phyloP scores from a whole-genome alignment of 2,888 invertebrate species.

The Rotaria magnacalcarata region DNA sequence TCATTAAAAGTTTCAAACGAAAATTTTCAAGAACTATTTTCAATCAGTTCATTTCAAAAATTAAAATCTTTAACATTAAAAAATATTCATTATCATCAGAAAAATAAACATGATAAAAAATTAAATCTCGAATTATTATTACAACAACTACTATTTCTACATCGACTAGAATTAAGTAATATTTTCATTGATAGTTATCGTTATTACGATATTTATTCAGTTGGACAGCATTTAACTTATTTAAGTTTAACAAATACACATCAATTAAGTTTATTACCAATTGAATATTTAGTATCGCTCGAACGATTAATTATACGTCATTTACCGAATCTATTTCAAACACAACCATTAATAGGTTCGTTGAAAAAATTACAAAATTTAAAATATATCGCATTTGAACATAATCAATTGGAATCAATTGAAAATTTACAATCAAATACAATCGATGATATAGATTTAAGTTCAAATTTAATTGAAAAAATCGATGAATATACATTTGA shows the following conservation, averaged over 20 bases:
- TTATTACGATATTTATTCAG: not conserved
- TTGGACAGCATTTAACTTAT: constrained; percentile 11
- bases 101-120: not conserved
- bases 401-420: constrained; percentile 2
- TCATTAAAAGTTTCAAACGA: not conserved
- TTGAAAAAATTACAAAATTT: not conserved
- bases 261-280: not conserved
- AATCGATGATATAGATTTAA: constrained; percentile 12
- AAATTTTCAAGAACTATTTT: not conserved
- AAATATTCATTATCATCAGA: constrained; percentile 18
- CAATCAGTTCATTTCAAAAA: not conserved
- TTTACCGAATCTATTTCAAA: not conserved
- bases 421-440: not conserved
- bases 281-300: not conserved
- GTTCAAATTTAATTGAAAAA: constrained; percentile 10
- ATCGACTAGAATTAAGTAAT: not conserved
- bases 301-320: not conserved
- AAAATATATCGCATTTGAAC: not conserved
- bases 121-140: not conserved
- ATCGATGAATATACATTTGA: constrained; percentile 29
- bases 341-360: not conserved
- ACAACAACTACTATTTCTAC: not conserved
- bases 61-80: constrained; percentile 26
- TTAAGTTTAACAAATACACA: constrained; percentile 29
- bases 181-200: not conserved